These are phyloP conservation scores for Asarcornis scutulata DNA, from an alignment of 2,113 vertebrate species.

Conservation along the genomic window DNA sequence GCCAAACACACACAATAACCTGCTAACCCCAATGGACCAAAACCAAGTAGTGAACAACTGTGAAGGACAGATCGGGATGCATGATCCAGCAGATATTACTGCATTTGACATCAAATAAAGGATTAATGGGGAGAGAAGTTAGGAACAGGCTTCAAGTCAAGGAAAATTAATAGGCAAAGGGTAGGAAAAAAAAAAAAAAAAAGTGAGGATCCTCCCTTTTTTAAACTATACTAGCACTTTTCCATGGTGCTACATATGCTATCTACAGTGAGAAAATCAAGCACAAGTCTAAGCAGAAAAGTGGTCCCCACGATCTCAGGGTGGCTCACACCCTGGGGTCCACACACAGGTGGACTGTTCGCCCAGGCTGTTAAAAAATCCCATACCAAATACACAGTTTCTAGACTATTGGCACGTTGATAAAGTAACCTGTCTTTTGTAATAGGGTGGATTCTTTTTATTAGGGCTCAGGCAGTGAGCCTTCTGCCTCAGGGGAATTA, in stretches of 20 bases:
- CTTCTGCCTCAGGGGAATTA: neutral
- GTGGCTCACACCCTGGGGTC: too few relatives aligned
- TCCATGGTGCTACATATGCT: rapidly evolving
- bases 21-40: neutral
- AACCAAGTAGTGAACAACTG: neutral
- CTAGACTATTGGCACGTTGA: neutral
- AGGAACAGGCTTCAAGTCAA: neutral
- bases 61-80: neutral
- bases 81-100: neutral
- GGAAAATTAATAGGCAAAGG: neutral
- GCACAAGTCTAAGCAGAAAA: neutral
- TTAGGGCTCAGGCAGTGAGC: neutral
- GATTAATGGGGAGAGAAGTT: neutral
- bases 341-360: neutral
- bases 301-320: neutral
- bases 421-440: neutral
- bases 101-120: neutral
- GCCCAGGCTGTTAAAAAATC: neutral
- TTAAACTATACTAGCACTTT: neutral
- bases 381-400: neutral
- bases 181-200: neutral
- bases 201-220: neutral
- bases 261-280: neutral
- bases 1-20: neutral
- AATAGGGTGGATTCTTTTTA: neutral